Percentiles rank a stretch among this genome's conserved stretches.
phyloP scores from a whole-genome alignment of 2,888 invertebrate genomes.

The Drosophila pseudotakahashii region DNA sequence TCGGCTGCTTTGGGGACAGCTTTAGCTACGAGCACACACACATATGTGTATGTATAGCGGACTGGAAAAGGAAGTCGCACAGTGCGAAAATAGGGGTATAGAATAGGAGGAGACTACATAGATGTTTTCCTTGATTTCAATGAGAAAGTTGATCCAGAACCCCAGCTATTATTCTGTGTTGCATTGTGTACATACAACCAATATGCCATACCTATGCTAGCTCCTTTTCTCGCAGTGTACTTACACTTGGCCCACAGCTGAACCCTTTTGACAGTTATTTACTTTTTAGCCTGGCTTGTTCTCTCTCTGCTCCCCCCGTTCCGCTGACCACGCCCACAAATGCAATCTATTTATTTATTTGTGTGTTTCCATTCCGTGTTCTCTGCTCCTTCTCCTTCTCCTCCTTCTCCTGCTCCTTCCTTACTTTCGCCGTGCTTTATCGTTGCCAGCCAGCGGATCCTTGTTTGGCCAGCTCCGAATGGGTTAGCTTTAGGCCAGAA shows the following conservation, averaged over 20 bases:
- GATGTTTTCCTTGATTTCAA: no score
- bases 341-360: slow-evolving; percentile 55
- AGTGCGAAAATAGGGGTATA: not conserved
- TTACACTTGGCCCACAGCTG: not conserved
- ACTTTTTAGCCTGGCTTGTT: slow-evolving; percentile 32
- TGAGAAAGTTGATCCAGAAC: no score
- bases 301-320: not conserved
- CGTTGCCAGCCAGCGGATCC: slow-evolving; percentile 24
- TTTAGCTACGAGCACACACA: not conserved
- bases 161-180: no score
- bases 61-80: not conserved
- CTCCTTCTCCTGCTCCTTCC: not conserved
- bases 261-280: slow-evolving; percentile 53
- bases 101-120: no score
- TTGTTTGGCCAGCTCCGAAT: slow-evolving; percentile 18
- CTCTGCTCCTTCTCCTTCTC: not conserved
- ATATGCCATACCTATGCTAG: no score
- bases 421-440: slow-evolving; percentile 42
- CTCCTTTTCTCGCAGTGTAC: not conserved
- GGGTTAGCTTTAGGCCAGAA: slow-evolving; percentile 6
- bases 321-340: slow-evolving; percentile 34
- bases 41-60: no score
- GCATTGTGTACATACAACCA: no score
- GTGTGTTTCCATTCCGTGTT: slow-evolving; percentile 9
- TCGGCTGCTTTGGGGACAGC: slow-evolving; percentile 3